These are phyloP conservation scores for Antitype chi DNA, from an alignment of 2,888 invertebrate species.

Conservation along the genomic window DNA sequence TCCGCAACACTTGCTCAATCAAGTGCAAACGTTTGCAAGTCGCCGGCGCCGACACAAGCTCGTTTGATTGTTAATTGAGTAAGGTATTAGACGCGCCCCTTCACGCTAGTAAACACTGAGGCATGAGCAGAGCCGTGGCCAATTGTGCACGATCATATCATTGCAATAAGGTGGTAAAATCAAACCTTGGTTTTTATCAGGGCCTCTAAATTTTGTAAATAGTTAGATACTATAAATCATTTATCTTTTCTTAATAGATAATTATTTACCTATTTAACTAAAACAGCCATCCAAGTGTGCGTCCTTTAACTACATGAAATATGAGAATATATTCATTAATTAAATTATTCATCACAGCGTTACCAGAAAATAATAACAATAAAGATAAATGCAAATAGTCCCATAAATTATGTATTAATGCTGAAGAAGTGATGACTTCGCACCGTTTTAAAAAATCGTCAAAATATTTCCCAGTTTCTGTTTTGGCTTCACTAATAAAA, in stretches of 20 bases:
- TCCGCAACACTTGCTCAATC: slow-evolving; percentile 42
- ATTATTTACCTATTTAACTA: too few species aligned
- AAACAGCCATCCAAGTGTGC: too few species aligned
- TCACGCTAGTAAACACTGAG: slow-evolving; percentile 38
- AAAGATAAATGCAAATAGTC: neutral
- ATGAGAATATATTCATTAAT: neutral
- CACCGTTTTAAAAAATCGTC: slow-evolving; percentile 16
- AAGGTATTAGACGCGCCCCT: slow-evolving; percentile 48
- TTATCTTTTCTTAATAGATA: too few species aligned
- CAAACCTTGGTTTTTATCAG: slow-evolving; percentile 17
- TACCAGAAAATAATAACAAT: neutral
- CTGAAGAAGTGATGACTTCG: neutral
- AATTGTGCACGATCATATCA: slow-evolving; percentile 38
- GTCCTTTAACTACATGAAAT: too few species aligned
- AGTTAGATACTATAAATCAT: too few species aligned
- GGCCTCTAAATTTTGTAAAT: neutral
- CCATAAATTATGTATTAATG: neutral
- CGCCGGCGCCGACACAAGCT: neutral
- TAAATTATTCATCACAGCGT: neutral
- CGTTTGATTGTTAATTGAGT: slow-evolving; percentile 57
- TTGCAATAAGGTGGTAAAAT: slow-evolving; percentile 10
- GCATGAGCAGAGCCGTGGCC: slow-evolving; percentile 34
- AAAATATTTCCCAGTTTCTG: neutral
- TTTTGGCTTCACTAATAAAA: neutral
- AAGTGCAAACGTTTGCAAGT: slow-evolving; percentile 41